Evolutionary conservation across 2,113 vertebrate species (phyloP).

Genomic region (Rattus rattus): DNA sequence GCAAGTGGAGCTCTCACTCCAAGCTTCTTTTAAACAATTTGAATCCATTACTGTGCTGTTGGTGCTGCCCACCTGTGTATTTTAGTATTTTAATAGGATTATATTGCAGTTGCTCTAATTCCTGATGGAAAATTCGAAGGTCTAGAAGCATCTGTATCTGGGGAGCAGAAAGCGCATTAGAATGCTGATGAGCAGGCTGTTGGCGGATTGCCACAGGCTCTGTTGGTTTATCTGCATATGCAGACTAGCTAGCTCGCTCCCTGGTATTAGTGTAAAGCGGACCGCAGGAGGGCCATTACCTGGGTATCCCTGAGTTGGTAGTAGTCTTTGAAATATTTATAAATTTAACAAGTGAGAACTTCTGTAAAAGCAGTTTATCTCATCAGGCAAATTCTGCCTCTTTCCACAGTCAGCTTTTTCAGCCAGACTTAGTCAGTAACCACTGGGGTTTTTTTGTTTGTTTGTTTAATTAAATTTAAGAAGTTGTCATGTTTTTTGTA

Average conservation of each 20-base stretch:
- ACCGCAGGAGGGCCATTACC: slow-evolving; percentile 33
- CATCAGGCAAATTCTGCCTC: slow-evolving; percentile 29
- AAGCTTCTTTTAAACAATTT: neutral
- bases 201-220: neutral
- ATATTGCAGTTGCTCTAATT: slow-evolving; percentile 4
- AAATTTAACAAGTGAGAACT: slow-evolving; percentile 63
- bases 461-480: neutral
- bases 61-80: slow-evolving; percentile 26
- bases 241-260: slow-evolving; percentile 14
- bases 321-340: slow-evolving; percentile 61
- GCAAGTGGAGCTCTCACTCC: slow-evolving; percentile 40
- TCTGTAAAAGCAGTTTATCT: neutral
- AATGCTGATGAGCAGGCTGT: slow-evolving; percentile 30
- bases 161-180: slow-evolving; percentile 6
- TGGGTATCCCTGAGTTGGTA: slow-evolving; percentile 30
- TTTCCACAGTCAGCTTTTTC: neutral
- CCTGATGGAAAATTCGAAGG: slow-evolving; percentile 47
- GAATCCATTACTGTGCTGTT: slow-evolving; percentile 37
- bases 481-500: neutral
- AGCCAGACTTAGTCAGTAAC: neutral
- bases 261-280: slow-evolving; percentile 22
- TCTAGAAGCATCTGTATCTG: slow-evolving; percentile 60
- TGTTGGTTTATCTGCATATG: slow-evolving; percentile 46
- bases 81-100: slow-evolving; percentile 50
- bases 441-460: neutral